Conservation (phyloP, 2,797 vertebrate species). For the Hydrophis major region DNA sequence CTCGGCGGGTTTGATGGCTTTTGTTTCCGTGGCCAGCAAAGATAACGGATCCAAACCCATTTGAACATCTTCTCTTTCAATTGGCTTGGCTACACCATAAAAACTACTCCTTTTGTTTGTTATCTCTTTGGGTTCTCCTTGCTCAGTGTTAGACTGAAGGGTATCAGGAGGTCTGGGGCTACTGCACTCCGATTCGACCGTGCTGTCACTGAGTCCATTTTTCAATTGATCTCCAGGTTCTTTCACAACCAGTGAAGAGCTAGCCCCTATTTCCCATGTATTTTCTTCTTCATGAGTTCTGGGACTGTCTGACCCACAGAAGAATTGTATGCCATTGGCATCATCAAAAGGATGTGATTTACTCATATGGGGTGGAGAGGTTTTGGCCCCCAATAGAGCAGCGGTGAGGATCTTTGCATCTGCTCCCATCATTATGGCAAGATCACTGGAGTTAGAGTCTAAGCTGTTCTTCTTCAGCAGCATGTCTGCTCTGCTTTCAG, state of each 20-base stretch:
- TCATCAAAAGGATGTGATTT: slow-evolving; percentile 71
- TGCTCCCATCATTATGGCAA: slow-evolving; percentile 90
- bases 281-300: slow-evolving; percentile 46
- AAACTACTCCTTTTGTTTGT: slow-evolving; percentile 72
- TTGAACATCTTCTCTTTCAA: slow-evolving; percentile 89
- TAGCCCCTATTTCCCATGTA: slow-evolving; percentile 58
- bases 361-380: slow-evolving; percentile 47
- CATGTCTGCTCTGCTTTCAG: slow-evolving; percentile 89
- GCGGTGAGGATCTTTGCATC: slow-evolving; percentile 93
- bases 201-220: slow-evolving; percentile 49
- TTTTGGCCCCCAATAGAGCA: slow-evolving; percentile 76
- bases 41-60: slow-evolving; percentile 91
- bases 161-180: slow-evolving; percentile 40
- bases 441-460: slow-evolving; percentile 82
- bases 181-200: slow-evolving; percentile 20
- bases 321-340: slow-evolving; percentile 60
- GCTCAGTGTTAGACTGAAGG: slow-evolving; percentile 42
- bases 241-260: slow-evolving; percentile 49
- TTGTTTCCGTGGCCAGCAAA: slow-evolving; percentile 80
- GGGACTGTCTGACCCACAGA: slow-evolving; percentile 36
- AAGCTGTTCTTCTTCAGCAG: slow-evolving; percentile 85
- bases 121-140: slow-evolving; percentile 48
- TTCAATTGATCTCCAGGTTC: slow-evolving; percentile 60
- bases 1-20: slow-evolving; percentile 70
- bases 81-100: slow-evolving; percentile 65